Evolutionary conservation across 1,140 invertebrate species (phyloP).

Genomic region (Chironomus tepperi): DNA sequence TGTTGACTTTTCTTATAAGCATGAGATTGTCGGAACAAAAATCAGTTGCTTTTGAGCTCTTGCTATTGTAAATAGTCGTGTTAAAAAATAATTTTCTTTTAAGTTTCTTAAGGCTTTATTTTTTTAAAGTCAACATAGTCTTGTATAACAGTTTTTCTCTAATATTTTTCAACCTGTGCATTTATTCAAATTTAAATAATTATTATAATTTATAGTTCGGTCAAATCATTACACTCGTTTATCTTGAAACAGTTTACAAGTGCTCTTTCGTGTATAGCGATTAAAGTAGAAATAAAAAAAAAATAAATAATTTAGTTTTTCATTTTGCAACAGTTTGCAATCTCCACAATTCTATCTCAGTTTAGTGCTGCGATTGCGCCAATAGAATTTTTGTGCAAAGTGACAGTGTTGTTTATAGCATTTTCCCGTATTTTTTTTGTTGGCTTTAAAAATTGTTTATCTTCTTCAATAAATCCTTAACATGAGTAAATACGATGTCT

Average conservation of each 20-base stretch:
- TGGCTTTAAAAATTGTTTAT: no score
- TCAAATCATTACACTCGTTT: not conserved
- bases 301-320: not conserved
- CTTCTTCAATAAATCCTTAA: not conserved
- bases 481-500: conserved; percentile 26
- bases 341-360: not conserved
- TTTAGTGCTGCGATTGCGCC: conserved; percentile 2
- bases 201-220: no score
- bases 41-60: not conserved
- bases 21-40: not conserved
- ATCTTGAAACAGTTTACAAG: conserved; percentile 5
- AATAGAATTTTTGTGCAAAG: not conserved
- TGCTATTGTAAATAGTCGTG: not conserved
- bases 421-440: no score
- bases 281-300: not conserved
- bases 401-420: not conserved
- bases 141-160: no score
- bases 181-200: no score
- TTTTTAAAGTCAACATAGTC: no score
- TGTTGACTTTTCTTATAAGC: conserved; percentile 1
- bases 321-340: conserved; percentile 1
- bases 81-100: not conserved
- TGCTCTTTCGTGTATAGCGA: not conserved
- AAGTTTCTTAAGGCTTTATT: no score
- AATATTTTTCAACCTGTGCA: no score